A percentile compares a stretch with the other conserved stretches of the same genome.
phyloP scores from a whole-genome alignment of 1,140 invertebrate species.

The Choristoneura fumiferana region DNA sequence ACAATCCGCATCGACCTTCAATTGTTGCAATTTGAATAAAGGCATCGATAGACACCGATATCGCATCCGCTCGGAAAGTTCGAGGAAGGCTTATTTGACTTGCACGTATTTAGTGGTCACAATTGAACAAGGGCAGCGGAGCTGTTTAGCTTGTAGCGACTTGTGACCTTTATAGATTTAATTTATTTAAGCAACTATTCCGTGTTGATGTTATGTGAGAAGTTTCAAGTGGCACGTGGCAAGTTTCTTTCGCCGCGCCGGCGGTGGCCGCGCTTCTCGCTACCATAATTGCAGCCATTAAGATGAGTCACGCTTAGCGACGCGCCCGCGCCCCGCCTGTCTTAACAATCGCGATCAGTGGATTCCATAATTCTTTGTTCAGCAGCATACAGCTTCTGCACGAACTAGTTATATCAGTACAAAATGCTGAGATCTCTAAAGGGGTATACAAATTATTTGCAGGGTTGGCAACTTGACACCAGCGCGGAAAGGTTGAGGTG shows the following conservation, averaged over 20 bases:
- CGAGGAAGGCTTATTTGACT: not conserved
- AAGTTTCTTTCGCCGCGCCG: conserved; percentile 38
- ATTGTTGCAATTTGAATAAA: conserved; percentile 35
- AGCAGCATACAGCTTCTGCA: conserved; percentile 16
- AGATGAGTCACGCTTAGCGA: conserved; percentile 74
- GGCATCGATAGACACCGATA: not conserved
- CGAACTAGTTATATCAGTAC: not conserved
- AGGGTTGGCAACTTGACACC: too few relatives aligned
- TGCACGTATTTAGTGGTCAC: not conserved
- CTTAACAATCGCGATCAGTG: conserved; percentile 62
- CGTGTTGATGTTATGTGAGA: conserved; percentile 17
- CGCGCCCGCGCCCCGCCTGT: conserved; percentile 51
- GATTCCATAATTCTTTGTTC: conserved; percentile 29
- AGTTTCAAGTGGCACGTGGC: conserved; percentile 39
- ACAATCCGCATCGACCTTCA: conserved; percentile 59
- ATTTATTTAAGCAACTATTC: conserved; percentile 21
- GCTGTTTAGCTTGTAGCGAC: not conserved
- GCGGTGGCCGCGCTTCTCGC: conserved; percentile 39
- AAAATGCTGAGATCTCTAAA: too few relatives aligned
- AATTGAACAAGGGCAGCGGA: conserved; percentile 20
- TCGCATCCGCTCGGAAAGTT: not conserved
- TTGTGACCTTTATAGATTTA: too few relatives aligned
- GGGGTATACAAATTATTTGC: too few relatives aligned
- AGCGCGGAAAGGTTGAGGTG: too few relatives aligned
- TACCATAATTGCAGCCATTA: conserved; percentile 70